These are phyloP conservation scores for Ischnus inquisitorius DNA, from an alignment of 2,888 invertebrate species.

Conservation along the genomic window DNA sequence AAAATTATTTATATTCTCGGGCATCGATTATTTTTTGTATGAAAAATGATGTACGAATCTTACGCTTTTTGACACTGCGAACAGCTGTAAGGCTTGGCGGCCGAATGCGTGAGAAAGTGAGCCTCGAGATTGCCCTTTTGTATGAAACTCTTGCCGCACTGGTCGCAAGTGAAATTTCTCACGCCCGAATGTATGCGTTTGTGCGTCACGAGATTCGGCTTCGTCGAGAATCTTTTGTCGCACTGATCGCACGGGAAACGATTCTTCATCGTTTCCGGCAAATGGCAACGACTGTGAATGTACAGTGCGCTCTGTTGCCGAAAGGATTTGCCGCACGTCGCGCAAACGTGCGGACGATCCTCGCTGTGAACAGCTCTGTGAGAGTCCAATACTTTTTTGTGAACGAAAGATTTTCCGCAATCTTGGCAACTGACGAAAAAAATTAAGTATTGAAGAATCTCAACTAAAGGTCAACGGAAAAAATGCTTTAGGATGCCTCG, in stretches of 20 bases:
- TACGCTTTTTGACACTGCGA: conserved; percentile 86
- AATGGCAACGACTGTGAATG: conserved; percentile 87
- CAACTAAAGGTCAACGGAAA: not conserved
- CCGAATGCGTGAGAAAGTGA: conserved; percentile 87
- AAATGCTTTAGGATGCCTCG: not conserved
- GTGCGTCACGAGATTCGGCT: conserved; percentile 87
- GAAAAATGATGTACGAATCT: conserved; percentile 62
- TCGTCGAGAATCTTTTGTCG: conserved; percentile 87
- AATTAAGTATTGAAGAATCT: not conserved
- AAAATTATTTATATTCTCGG: not conserved
- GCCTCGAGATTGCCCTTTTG: conserved; percentile 88
- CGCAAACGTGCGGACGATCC: conserved; percentile 86
- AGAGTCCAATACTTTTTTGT: conserved; percentile 85
- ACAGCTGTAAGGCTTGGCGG: conserved; percentile 86
- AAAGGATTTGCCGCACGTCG: conserved; percentile 87
- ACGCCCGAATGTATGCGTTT: conserved; percentile 87
- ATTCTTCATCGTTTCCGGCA: conserved; percentile 87
- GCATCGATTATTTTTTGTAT: not conserved
- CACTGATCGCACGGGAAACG: conserved; percentile 88
- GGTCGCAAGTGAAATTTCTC: conserved; percentile 87
- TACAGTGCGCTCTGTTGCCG: conserved; percentile 87
- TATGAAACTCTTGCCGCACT: conserved; percentile 88
- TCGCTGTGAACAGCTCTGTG: conserved; percentile 87
- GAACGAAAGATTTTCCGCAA: conserved; percentile 87
- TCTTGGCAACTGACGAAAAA: conserved; percentile 85